Conservation (phyloP, 2,797 vertebrate genomes). For the Oreochromis mossambicus region DNA sequence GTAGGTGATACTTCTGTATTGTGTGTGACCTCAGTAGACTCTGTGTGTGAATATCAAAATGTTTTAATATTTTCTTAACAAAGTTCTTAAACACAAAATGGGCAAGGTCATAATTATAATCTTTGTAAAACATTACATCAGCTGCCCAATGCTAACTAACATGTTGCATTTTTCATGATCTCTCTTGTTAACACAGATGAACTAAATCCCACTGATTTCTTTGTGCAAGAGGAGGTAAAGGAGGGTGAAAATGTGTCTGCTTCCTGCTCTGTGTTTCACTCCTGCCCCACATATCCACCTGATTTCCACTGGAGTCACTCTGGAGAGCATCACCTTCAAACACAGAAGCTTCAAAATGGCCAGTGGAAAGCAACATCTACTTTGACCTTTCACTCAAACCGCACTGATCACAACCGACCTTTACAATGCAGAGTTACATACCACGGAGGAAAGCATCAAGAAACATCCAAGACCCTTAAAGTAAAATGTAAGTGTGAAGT, state of each 20-base stretch:
- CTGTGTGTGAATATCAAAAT: too few relatives aligned
- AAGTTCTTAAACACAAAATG: too few relatives aligned
- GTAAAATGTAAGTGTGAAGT: conserved; percentile 57
- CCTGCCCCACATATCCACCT: conserved; percentile 58
- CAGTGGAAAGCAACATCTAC: conserved; percentile 49
- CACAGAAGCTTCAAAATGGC: not conserved
- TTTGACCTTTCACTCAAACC: not conserved
- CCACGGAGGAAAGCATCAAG: conserved; percentile 14
- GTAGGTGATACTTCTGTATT: not conserved
- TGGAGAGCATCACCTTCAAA: conserved; percentile 3
- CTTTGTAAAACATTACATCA: not conserved
- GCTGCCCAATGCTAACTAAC: too few relatives aligned
- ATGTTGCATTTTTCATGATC: not conserved
- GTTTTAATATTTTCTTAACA: too few relatives aligned
- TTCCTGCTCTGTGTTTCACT: conserved; percentile 60
- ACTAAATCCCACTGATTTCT: conserved; percentile 27
- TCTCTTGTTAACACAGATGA: conserved; percentile 18
- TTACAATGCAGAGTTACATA: conserved; percentile 52
- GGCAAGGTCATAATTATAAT: not conserved
- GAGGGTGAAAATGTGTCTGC: conserved; percentile 19
- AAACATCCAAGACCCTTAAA: not conserved
- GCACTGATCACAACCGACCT: conserved; percentile 42
- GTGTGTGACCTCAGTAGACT: too few relatives aligned
- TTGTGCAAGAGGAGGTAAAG: not conserved
- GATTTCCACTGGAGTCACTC: conserved; percentile 61